Evolutionary conservation across 1,140 invertebrate species (phyloP).

Genomic region (Mya arenaria): DNA sequence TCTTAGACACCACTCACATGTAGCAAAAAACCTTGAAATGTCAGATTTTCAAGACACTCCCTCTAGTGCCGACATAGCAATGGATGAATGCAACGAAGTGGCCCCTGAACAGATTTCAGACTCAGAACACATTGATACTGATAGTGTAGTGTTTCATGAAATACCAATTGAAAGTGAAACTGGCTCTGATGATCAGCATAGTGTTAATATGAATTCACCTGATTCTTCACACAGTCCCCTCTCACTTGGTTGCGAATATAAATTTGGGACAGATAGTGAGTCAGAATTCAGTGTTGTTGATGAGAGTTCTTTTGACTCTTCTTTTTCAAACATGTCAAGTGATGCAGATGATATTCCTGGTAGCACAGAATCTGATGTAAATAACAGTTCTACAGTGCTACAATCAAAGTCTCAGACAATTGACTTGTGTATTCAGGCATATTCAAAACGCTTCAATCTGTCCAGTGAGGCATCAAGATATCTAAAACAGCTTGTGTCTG

Average conservation of each 20-base stretch:
- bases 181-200: conserved; percentile 7
- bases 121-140: conserved; percentile 25
- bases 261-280: conserved; percentile 25
- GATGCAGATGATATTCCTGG: conserved; percentile 17
- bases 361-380: conserved; percentile 32
- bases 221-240: conserved; percentile 20
- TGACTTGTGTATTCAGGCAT: conserved; percentile 41
- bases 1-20: conserved; percentile 18
- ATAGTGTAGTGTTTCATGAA: conserved; percentile 21
- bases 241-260: conserved; percentile 13
- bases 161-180: conserved; percentile 22
- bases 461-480: conserved; percentile 29
- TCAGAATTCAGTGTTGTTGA: conserved; percentile 23
- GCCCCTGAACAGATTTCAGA: conserved; percentile 25
- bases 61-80: not conserved
- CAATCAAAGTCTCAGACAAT: conserved; percentile 37
- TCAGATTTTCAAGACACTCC: conserved; percentile 17
- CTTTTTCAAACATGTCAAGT: conserved; percentile 36
- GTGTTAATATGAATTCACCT: too few relatives aligned
- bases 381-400: conserved; percentile 26
- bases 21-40: conserved; percentile 20
- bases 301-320: not conserved
- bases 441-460: conserved; percentile 40
- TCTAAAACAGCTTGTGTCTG: conserved; percentile 25
- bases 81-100: conserved; percentile 16